Evolutionary conservation across 2,888 invertebrate species (phyloP).

Genomic region (Nematopogon swammerdamellus): DNA sequence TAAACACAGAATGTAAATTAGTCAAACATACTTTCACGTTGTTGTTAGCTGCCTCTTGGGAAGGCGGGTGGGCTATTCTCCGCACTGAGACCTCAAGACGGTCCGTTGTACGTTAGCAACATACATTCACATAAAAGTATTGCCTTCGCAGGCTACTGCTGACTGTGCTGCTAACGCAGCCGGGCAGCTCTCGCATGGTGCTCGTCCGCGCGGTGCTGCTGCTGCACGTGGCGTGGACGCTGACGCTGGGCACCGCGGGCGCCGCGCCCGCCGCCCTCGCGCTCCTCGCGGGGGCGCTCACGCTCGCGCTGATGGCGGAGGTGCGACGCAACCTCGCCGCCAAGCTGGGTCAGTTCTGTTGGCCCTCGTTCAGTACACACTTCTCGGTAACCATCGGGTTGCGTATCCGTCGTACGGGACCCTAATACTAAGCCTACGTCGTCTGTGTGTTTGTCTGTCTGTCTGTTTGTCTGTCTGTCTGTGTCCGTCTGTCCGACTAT

Average conservation of each 20-base stretch:
- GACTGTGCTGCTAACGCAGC: slow-evolving; percentile 25
- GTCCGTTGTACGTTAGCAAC: no score
- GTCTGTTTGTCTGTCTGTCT: no score
- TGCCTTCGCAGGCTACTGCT: slow-evolving; percentile 14
- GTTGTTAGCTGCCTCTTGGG: no score
- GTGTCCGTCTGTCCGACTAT: neutral
- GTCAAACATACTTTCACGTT: no score
- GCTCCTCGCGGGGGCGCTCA: slow-evolving; percentile 29
- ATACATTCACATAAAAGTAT: no score
- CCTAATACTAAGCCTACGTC: no score
- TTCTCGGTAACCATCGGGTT: neutral
- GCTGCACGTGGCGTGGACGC: slow-evolving; percentile 30
- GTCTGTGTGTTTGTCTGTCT: no score
- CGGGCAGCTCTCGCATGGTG: slow-evolving; percentile 25
- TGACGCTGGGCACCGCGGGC: slow-evolving; percentile 33
- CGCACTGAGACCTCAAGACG: no score
- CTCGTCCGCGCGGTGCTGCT: slow-evolving; percentile 24
- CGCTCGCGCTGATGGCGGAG: slow-evolving; percentile 33
- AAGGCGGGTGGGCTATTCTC: no score
- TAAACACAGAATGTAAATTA: no score
- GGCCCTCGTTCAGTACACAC: no score
- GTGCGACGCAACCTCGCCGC: slow-evolving; percentile 31
- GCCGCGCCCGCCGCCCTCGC: slow-evolving; percentile 35
- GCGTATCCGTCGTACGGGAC: neutral
- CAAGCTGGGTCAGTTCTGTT: slow-evolving; percentile 34